phyloP scores from a whole-genome alignment of 2,797 vertebrate species.

The Thaleichthys pacificus region DNA sequence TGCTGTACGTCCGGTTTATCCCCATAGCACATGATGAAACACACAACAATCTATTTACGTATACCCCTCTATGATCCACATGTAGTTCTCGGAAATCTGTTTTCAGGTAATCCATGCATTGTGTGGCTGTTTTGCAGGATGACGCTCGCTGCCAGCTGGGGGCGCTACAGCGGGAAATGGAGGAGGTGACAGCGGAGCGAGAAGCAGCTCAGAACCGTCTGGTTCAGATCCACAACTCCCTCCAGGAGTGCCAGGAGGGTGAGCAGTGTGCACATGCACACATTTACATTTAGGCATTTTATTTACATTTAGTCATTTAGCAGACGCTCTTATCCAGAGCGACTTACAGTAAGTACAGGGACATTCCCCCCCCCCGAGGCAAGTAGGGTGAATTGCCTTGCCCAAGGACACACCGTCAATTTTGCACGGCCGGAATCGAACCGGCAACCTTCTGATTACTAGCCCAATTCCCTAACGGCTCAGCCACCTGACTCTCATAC shows the following conservation, averaged over 20 bases:
- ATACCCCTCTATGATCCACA: neutral
- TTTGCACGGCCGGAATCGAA: too few species aligned
- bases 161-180: slow-evolving; percentile 73
- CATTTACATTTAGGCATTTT: too few species aligned
- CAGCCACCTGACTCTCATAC: neutral
- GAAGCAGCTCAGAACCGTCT: slow-evolving; percentile 67
- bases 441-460: too few species aligned
- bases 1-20: neutral
- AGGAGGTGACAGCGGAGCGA: slow-evolving; percentile 77
- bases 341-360: too few species aligned
- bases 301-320: too few species aligned
- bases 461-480: too few species aligned
- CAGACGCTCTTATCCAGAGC: too few species aligned
- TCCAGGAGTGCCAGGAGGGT: slow-evolving; percentile 87
- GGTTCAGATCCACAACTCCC: slow-evolving; percentile 77
- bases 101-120: neutral
- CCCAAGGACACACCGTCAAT: too few species aligned
- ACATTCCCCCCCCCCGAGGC: too few species aligned
- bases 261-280: slow-evolving; percentile 6
- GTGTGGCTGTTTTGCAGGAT: slow-evolving; percentile 71
- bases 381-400: too few species aligned
- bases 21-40: neutral
- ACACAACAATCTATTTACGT: neutral
- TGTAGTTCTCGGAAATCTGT: slow-evolving; percentile 16
- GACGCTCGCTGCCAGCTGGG: slow-evolving; percentile 77